Evolutionary conservation across 2,113 vertebrate genomes (phyloP).

Genomic region (Oplegnathus fasciatus): DNA sequence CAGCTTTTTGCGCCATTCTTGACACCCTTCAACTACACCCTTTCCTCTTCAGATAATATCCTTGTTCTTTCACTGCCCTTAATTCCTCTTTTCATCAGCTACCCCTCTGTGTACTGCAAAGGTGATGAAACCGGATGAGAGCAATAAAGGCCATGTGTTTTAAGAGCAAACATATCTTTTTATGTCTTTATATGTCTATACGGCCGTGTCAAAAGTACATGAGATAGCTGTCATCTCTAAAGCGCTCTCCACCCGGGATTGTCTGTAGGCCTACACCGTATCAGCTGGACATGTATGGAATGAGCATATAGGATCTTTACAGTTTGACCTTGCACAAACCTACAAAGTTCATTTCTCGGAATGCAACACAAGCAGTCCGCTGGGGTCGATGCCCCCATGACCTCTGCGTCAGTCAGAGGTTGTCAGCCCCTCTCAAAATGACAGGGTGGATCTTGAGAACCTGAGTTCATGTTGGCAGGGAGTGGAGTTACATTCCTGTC

Average conservation of each 20-base stretch:
- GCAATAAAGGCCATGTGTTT: slow-evolving; percentile 59
- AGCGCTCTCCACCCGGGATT: slow-evolving; percentile 19
- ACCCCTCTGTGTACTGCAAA: slow-evolving; percentile 37
- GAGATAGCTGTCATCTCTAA: slow-evolving; percentile 46
- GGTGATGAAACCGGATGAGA: slow-evolving; percentile 56
- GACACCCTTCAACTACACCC: slow-evolving; percentile 69
- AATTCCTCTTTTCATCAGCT: slow-evolving; percentile 70
- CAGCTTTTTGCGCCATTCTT: slow-evolving; percentile 72
- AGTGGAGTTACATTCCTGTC: slow-evolving; percentile 66
- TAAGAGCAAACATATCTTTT: slow-evolving; percentile 64
- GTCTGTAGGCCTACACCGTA: slow-evolving; percentile 30
- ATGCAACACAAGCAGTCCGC: slow-evolving; percentile 70
- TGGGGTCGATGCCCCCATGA: slow-evolving; percentile 56
- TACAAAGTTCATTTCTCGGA: slow-evolving; percentile 72
- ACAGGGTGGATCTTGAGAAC: slow-evolving; percentile 68
- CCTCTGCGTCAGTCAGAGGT: slow-evolving; percentile 59
- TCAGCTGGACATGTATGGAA: slow-evolving; percentile 70
- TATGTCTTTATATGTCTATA: slow-evolving; percentile 51
- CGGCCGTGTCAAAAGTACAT: slow-evolving; percentile 48
- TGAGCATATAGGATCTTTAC: slow-evolving; percentile 63
- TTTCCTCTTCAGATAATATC: slow-evolving; percentile 70
- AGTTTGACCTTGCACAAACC: slow-evolving; percentile 71
- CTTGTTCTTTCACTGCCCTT: slow-evolving; percentile 65
- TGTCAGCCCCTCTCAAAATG: slow-evolving; percentile 61
- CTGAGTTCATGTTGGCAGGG: slow-evolving; percentile 58